Percentiles rank a stretch among this genome's conserved stretches.
Conservation (phyloP, 2,113 vertebrate genomes). For the Pleuronectes platessa region DNA sequence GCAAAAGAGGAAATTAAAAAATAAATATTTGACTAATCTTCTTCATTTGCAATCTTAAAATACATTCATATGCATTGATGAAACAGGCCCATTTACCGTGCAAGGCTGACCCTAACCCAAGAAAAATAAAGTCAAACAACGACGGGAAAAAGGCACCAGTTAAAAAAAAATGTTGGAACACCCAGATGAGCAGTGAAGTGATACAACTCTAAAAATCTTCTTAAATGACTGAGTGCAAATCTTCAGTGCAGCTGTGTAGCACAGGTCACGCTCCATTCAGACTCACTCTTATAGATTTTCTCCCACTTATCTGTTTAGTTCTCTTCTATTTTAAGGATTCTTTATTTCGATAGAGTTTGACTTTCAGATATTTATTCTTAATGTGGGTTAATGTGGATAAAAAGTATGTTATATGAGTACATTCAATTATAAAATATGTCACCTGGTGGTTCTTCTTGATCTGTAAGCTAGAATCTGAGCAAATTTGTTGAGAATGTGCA, state of each 20-base stretch:
- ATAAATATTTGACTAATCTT: neutral
- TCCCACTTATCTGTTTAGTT: too few relatives aligned
- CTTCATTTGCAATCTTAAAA: conserved; percentile 1
- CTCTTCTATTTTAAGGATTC: too few relatives aligned
- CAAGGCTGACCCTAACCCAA: neutral
- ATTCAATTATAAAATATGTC: too few relatives aligned
- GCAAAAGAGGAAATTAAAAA: conserved; percentile 22
- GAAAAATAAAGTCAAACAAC: neutral
- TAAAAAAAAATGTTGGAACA: neutral
- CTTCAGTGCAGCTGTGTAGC: neutral
- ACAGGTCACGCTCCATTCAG: neutral
- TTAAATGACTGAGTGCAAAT: neutral
- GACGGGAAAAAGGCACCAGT: conserved; percentile 50
- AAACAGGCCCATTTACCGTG: conserved; percentile 24
- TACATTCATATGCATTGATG: conserved; percentile 29
- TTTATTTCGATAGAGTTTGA: too few relatives aligned
- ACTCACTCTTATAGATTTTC: neutral
- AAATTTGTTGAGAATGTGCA: neutral
- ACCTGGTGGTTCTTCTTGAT: neutral
- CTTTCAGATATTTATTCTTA: too few relatives aligned
- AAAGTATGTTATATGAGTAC: too few relatives aligned
- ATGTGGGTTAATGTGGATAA: too few relatives aligned
- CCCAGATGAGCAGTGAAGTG: conserved; percentile 1
- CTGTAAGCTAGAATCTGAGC: neutral
- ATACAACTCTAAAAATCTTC: neutral